These are phyloP conservation scores for Drosophila helvetica DNA, from an alignment of 2,888 invertebrate genomes.

Conservation along the genomic window DNA sequence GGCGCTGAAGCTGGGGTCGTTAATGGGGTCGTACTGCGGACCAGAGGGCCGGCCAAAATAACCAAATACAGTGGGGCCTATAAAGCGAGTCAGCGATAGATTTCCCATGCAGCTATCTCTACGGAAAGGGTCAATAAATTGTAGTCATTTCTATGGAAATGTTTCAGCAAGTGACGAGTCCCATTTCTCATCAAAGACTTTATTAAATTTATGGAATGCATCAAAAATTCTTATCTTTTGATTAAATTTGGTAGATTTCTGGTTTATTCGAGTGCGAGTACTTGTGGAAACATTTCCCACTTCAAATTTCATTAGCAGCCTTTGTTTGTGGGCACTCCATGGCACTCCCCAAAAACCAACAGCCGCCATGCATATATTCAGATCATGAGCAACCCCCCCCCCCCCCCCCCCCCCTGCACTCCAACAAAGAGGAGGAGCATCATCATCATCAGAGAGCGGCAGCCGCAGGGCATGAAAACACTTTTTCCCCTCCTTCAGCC, in stretches of 20 bases:
- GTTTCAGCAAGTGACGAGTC: no score
- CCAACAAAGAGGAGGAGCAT: neutral
- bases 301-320: neutral
- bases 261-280: neutral
- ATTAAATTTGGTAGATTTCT: neutral
- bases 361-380: neutral
- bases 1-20: neutral
- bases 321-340: neutral
- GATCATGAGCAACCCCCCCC: neutral
- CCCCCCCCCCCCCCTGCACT: neutral
- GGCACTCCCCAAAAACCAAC: neutral
- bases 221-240: neutral
- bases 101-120: neutral
- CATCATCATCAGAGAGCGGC: conserved; percentile 17
- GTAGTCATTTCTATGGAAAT: no score
- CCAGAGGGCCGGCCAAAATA: neutral
- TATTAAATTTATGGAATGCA: no score
- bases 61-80: neutral
- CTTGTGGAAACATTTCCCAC: neutral
- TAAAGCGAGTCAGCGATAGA: neutral
- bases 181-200: no score
- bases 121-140: neutral
- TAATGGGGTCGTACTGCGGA: neutral
- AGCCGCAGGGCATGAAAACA: conserved; percentile 27
- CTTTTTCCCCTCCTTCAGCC: conserved; percentile 21